Evolutionary conservation across 2,113 vertebrate genomes (phyloP).

Genomic region (Pyrgilauda ruficollis): DNA sequence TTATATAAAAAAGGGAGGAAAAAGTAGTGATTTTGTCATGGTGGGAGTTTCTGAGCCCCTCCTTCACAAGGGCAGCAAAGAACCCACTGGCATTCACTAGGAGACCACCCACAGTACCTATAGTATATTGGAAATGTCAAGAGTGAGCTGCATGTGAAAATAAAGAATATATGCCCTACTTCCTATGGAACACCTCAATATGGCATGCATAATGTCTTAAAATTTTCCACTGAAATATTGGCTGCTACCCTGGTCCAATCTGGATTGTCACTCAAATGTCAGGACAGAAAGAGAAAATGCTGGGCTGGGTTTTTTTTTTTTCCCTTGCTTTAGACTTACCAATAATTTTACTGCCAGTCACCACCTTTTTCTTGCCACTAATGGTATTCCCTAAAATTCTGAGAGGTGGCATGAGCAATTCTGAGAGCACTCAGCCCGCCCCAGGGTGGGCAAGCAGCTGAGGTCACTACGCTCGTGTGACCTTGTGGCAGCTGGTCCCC

Average conservation of each 20-base stretch:
- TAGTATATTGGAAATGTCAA: not conserved
- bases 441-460: not conserved
- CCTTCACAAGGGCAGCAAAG: not conserved
- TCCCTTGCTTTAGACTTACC: not conserved
- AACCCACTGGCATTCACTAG: not conserved
- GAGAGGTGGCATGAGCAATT: not conserved
- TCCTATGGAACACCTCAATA: constrained; percentile 34
- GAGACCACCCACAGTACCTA: not conserved
- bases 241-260: not conserved
- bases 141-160: constrained; percentile 7
- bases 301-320: not conserved
- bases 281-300: not conserved
- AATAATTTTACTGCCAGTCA: constrained; percentile 26
- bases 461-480: not conserved
- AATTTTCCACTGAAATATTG: constrained; percentile 31
- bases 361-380: not conserved
- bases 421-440: not conserved
- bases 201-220: constrained; percentile 26
- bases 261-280: constrained; percentile 17
- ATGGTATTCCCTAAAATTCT: not conserved
- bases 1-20: not conserved
- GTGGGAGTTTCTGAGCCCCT: not conserved
- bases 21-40: not conserved
- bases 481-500: not conserved
- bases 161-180: constrained; percentile 7